A percentile compares a stretch with the other conserved stretches of the same genome.
Evolutionary conservation across 2,797 vertebrate genomes (phyloP).

Genomic region (Sebastes oblongus): DNA sequence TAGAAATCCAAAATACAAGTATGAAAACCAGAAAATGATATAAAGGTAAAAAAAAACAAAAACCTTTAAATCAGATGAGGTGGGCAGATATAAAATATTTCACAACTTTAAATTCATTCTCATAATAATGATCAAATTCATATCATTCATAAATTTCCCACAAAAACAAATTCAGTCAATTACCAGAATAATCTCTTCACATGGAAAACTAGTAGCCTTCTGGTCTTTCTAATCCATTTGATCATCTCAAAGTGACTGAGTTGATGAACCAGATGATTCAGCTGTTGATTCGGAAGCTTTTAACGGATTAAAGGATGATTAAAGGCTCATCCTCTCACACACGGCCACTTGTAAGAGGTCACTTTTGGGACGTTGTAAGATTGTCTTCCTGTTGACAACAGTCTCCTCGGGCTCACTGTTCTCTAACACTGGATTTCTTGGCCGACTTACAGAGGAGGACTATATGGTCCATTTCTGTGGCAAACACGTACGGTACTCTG

Average conservation of each 20-base stretch:
- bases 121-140: too few relatives aligned
- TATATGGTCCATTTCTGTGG: background rate
- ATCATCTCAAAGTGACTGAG: background rate
- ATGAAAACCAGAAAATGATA: background rate
- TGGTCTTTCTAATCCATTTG: background rate
- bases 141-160: background rate
- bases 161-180: background rate
- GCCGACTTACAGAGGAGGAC: background rate
- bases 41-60: background rate
- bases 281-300: conserved; percentile 40
- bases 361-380: background rate
- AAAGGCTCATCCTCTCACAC: conserved; percentile 3
- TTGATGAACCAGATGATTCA: background rate
- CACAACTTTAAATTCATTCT: background rate
- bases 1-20: background rate
- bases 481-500: background rate
- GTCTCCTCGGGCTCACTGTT: background rate
- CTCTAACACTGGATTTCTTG: background rate
- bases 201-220: background rate
- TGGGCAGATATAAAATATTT: background rate
- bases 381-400: background rate
- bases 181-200: background rate
- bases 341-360: background rate
- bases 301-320: conserved; percentile 38
- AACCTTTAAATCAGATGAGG: background rate